Conservation (phyloP, 2,888 invertebrate genomes). For the Deilephila porcellus region DNA sequence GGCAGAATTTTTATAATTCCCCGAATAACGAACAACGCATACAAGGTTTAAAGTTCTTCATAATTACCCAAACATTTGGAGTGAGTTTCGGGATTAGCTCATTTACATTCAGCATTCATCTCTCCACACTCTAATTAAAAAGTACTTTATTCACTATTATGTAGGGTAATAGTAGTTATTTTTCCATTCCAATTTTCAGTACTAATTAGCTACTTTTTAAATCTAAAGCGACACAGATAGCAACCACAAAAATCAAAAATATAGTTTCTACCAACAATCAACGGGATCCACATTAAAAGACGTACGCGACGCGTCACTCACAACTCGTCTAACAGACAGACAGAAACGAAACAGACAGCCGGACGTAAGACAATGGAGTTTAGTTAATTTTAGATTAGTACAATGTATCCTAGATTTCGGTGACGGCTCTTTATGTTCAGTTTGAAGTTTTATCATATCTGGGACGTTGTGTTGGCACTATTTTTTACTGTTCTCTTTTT, state of each 20-base stretch:
- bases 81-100: too few relatives aligned
- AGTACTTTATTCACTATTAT: too few relatives aligned
- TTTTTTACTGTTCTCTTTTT: neutral
- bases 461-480: slow-evolving; percentile 17
- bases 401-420: slow-evolving; percentile 9
- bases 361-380: slow-evolving; percentile 20
- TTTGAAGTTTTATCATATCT: slow-evolving; percentile 17
- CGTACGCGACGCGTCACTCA: neutral
- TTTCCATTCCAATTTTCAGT: too few relatives aligned
- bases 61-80: too few relatives aligned
- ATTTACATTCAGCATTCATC: too few relatives aligned
- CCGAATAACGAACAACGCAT: too few relatives aligned
- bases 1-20: too few relatives aligned
- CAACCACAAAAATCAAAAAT: neutral
- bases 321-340: neutral
- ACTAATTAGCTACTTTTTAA: neutral
- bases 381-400: slow-evolving; percentile 24
- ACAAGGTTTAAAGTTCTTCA: too few relatives aligned
- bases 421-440: neutral
- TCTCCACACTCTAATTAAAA: too few relatives aligned
- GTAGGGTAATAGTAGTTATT: too few relatives aligned
- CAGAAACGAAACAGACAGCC: slow-evolving; percentile 12
- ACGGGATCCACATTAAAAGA: neutral
- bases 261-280: neutral
- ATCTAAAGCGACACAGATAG: neutral